Evolutionary conservation across 2,113 vertebrate species (phyloP), one percentile per base, ranked within the genome.

Genomic region (Pelecanoides urinatrix): DNA sequence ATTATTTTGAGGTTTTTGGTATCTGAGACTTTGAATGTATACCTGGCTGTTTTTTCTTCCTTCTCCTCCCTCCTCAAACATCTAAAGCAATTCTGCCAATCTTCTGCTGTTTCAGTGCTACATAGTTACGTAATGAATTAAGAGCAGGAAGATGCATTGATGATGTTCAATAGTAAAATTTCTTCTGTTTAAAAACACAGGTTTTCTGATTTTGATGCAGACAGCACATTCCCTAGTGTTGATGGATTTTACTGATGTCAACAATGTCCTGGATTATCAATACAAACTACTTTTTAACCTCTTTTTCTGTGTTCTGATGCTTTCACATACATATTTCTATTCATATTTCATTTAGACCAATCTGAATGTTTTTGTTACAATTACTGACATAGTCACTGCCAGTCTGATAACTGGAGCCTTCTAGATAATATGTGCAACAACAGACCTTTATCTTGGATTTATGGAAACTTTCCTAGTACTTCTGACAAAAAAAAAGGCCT

Each of bases 171-270:
- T 62, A 66, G 36, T 62, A 40, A 47, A 66, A 7, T 71, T 42
- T 42, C 32, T 49, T 74, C n/a, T 78, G 44, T 70, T 83, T 44
- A 56, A 75, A 90, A 92, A 26, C 20, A 16, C 8, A 8, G 13
- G 6, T 12, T 88, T 83, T 58, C 82, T 86, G 22, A 20, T 38
- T 75, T 70, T 86, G 25, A 45, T 62, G 30, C 45, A 56, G 23
- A 17, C 49, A 47, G 71, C 29, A n/a, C 0, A 0, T 91, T 89
- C 26, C 20, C 27, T 7, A 17, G 17, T 27, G 23, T 42, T 88
- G 49, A 49, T 27, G 65, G 30, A 19, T 44, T 58, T 76, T 84
- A 38, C 13, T 61, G 40, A 29, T 59, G 42, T 40, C 58, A 67
- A 2, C 23, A 49, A 9, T 73, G 34, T 21, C 44, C 38, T 61